Conservation (phyloP, 2,888 invertebrate genomes). For the Clunio marinus region DNA sequence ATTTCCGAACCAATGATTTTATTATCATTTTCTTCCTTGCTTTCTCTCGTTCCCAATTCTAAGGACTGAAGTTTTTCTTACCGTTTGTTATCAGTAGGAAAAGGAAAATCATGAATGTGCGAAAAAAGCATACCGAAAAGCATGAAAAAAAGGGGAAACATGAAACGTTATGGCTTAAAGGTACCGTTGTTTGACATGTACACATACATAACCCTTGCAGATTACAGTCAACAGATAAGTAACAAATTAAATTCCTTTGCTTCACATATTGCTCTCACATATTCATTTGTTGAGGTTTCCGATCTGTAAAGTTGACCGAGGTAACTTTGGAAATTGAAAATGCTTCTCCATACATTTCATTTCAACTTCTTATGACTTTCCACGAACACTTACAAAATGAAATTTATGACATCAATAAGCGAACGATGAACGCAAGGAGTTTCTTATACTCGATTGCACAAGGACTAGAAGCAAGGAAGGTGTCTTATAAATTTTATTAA, state of each 20-base stretch:
- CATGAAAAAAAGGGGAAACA: not conserved
- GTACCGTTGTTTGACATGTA: not conserved
- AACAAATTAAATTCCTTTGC: too few relatives aligned
- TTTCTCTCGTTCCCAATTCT: not conserved
- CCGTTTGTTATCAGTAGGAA: conserved; percentile 25
- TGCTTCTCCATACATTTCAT: not conserved
- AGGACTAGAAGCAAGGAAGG: conserved; percentile 20
- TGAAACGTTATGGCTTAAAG: conserved; percentile 1
- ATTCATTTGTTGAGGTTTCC: too few relatives aligned
- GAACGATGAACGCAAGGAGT: conserved; percentile 8
- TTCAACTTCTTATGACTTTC: too few relatives aligned
- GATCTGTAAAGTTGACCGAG: not conserved
- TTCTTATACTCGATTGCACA: not conserved
- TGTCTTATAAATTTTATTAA: conserved; percentile 39
- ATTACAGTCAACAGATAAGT: too few relatives aligned
- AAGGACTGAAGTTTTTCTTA: not conserved
- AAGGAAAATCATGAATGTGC: conserved; percentile 32
- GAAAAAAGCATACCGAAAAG: not conserved
- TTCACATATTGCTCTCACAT: too few relatives aligned
- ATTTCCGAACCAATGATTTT: conserved; percentile 38
- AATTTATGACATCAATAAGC: conserved; percentile 35
- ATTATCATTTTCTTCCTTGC: conserved; percentile 27
- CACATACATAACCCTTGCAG: not conserved
- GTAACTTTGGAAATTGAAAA: not conserved
- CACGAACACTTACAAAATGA: too few relatives aligned